Evolutionary conservation across 2,888 invertebrate species (phyloP).

Genomic region (Heliconius ethilla): DNA sequence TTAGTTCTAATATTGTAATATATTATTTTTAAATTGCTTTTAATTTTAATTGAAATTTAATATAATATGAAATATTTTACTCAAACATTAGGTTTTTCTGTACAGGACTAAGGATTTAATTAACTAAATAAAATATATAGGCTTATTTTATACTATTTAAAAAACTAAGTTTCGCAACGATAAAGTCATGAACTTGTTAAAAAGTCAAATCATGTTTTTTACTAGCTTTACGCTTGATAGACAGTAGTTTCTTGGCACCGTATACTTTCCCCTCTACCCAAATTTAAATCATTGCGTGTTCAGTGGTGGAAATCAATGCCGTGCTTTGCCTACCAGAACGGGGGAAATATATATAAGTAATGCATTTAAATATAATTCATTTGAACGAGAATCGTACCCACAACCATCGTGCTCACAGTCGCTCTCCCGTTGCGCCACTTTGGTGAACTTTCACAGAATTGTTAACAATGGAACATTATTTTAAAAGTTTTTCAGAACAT

Average conservation of each 20-base stretch:
- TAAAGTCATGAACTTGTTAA: neutral
- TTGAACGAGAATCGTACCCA: too few relatives aligned
- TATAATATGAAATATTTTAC: neutral
- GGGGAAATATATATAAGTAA: neutral
- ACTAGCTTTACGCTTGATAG: neutral
- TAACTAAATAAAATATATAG: neutral
- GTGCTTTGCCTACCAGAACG: too few relatives aligned
- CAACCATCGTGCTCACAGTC: too few relatives aligned
- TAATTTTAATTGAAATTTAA: neutral
- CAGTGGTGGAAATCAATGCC: neutral
- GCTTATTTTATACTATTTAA: neutral
- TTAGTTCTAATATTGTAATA: conserved; percentile 3
- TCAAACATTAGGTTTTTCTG: neutral
- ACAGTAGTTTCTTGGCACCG: neutral
- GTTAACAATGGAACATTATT: too few relatives aligned
- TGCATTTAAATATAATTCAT: neutral
- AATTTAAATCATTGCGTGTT: too few relatives aligned
- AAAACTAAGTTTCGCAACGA: neutral
- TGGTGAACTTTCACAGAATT: too few relatives aligned
- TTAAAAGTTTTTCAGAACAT: too few relatives aligned
- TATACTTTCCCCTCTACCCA: too few relatives aligned
- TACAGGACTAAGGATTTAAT: neutral
- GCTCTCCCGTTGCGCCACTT: too few relatives aligned
- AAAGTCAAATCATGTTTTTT: neutral
- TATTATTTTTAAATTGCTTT: conserved; percentile 4